Evolutionary conservation across 2,888 invertebrate genomes (phyloP), one percentile per base, ranked within the genome.

Genomic region (Neoscelio sp.): DNA sequence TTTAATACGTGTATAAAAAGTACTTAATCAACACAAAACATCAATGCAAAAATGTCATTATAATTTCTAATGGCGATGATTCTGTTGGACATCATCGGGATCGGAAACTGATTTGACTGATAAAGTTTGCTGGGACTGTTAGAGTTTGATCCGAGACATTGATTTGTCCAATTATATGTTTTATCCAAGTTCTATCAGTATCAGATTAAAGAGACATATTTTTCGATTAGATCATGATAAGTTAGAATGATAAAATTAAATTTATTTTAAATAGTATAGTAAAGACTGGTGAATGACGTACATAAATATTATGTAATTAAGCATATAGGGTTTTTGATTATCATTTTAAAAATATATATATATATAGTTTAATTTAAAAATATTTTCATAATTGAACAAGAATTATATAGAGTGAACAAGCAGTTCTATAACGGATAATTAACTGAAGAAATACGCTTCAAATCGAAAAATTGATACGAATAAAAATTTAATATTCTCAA

Each of bases 141-240:
- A 77, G 48, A 17, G 64, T 56, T n/a, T 35, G 77, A 77, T 65
- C 58, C 52, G 65, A 70, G 50, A 71, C 71, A 71, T 65, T 71
- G 71, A 77, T 77, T 71, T 52, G 52, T 56, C 71, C 77, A 77
- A 77, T 71, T 65, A 71, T 71, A 60, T 58, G 18, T 71, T 42
- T 64, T 71, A 77, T 65, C 76, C 26, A n/a, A n/a, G 40, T 8
- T 58, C n/a, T 17, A 75, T 62, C 67, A 46, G n/a, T 23, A 74
- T 64, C 58, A 6, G 70, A 65, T 70, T 64, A 42, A 33, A 15
- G 13, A 35, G 28, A 44, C 17, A 23, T 12, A 46, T 28, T 76
- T 54, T 76, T 70, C 28, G 54, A 54, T 68, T 60, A 38, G 5
- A 8, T 0, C 0, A 2, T 20, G 65, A 65, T 74, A 48, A 56